Evolutionary conservation across 1,140 invertebrate genomes (phyloP).

Genomic region (Sarcophaga bullata): DNA sequence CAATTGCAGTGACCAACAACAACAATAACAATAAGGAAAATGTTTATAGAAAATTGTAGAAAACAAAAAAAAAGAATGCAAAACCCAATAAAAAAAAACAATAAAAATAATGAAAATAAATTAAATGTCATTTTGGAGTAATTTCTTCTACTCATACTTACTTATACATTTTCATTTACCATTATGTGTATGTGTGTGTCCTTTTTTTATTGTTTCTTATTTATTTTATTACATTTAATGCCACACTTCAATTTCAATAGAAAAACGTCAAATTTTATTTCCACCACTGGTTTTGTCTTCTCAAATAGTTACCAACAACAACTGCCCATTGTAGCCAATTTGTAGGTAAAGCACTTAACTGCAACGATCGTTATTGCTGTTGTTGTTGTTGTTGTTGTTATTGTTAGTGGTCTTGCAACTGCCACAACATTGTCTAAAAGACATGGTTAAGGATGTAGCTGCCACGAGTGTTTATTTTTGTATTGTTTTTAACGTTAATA

Average conservation of each 20-base stretch:
- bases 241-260: constrained; percentile 33
- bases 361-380: neutral
- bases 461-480: neutral
- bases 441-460: constrained; percentile 15
- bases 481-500: constrained; percentile 24
- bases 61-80: no score
- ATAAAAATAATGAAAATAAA: constrained; percentile 41
- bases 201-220: neutral
- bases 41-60: no score
- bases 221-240: neutral
- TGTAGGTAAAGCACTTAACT: neutral
- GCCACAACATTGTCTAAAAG: neutral
- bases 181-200: neutral
- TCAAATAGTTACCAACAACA: neutral
- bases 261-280: constrained; percentile 37
- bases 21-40: no score
- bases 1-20: no score
- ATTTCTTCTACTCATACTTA: neutral
- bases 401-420: neutral
- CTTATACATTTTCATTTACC: constrained; percentile 29
- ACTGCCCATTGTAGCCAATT: constrained; percentile 2
- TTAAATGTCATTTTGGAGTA: constrained; percentile 38
- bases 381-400: neutral
- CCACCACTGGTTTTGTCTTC: neutral
- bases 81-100: constrained; percentile 28